A percentile compares a stretch with the other conserved stretches of the same genome.
Conservation (phyloP, 2,888 invertebrate species). For the Artemia sinica region DNA sequence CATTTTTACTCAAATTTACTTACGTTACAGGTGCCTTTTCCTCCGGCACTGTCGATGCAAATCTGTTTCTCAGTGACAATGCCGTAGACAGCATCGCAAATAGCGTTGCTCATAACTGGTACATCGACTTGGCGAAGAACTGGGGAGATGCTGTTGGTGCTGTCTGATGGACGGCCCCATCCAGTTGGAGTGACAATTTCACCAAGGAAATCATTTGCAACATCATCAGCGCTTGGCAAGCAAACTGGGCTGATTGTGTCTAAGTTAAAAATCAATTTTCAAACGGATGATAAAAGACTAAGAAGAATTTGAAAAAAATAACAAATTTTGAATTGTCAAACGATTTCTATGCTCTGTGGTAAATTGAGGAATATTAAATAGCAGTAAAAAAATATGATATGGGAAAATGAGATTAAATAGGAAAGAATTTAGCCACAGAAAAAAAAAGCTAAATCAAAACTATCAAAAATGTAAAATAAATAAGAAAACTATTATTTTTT, state of each 20-base stretch:
- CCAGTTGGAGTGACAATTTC: slow-evolving; percentile 5
- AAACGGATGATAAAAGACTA: too few species aligned
- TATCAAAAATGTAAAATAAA: too few species aligned
- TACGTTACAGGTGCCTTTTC: slow-evolving; percentile 23
- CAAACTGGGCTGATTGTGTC: slow-evolving; percentile 9
- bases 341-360: too few species aligned
- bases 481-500: too few species aligned
- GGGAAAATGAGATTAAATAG: too few species aligned
- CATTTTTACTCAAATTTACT: background rate
- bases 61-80: slow-evolving; percentile 17
- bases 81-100: slow-evolving; percentile 19
- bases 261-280: background rate
- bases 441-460: too few species aligned
- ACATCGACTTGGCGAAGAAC: slow-evolving; percentile 21
- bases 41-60: slow-evolving; percentile 20
- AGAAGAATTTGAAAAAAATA: too few species aligned
- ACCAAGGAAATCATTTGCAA: slow-evolving; percentile 1
- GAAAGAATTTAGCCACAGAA: too few species aligned
- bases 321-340: too few species aligned
- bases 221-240: slow-evolving; percentile 4
- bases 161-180: slow-evolving; percentile 9
- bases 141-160: slow-evolving; percentile 16
- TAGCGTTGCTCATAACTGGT: slow-evolving; percentile 18
- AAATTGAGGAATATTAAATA: too few species aligned
- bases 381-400: too few species aligned